Base-by-base conservation (phyloP, 1,140 invertebrate species). In the Drosophila lini region DNA sequence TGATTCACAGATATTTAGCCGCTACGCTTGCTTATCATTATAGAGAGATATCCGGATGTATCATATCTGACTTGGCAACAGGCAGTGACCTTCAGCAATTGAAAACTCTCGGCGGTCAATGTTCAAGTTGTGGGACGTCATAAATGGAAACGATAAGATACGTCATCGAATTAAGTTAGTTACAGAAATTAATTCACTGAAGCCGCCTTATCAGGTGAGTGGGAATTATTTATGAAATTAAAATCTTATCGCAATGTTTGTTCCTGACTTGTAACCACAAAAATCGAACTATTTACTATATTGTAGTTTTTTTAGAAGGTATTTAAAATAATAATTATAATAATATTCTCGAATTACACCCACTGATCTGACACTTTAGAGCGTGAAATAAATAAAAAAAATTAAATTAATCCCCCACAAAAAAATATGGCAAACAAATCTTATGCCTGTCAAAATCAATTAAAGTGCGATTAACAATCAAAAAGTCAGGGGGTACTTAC, bases 401-500 rank as follows among this genome's bases (percentile, higher is more conserved):
- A 32, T 15, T 38, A 15, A 40, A 69, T 71, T 50, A 73, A 47
- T 16, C 19, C 41, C 45, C 25, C 1, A n/a, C 13, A 28, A 25
- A 38, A 38, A 57, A 41, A 56, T 13, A 34, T 3, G n/a, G 16
- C 11, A 28, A 41, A 7, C 28, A 16, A 32, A 61, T 34, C 70
- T 63, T 63, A 31, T 64, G 13, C 48, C 61, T 55, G 61, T 65
- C 25, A 50, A 67, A 61, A 68, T 74, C 61, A 78, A 81, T 81
- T 74, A 74, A 69, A 78, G 55, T 74, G 44, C 55, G 53, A 81
- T 81, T 65, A 74, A 70, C 59, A 64, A 64, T 67, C 42, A 59
- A 36, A 25, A 36, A 22, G 25, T 36, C 11, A 11, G 16, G 16
- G 42, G 28, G 42, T 79, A 91, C 90, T 92, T 88, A 92, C 91